These are phyloP conservation scores for Laterallus jamaicensis DNA, from an alignment of 2,113 vertebrate genomes.

Conservation along the genomic window DNA sequence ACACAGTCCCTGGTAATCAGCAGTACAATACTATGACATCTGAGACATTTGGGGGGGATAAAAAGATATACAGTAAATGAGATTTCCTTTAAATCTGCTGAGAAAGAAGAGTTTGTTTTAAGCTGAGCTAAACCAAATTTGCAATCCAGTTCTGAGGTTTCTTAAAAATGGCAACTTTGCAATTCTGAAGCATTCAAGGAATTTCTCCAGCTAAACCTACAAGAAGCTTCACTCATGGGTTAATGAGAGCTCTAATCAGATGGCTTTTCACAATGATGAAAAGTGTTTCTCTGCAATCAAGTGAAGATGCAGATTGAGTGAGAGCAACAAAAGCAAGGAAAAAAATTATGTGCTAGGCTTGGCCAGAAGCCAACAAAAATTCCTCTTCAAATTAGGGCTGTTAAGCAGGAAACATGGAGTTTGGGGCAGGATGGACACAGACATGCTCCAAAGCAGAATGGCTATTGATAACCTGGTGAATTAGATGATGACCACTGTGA, in stretches of 20 bases:
- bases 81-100: constrained; percentile 14
- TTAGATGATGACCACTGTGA: constrained; percentile 33
- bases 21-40: not conserved
- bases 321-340: not conserved
- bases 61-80: not conserved
- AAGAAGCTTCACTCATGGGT: constrained; percentile 31
- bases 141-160: constrained; percentile 1
- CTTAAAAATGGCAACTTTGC: constrained; percentile 33
- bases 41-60: not conserved
- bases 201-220: constrained; percentile 46
- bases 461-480: not conserved
- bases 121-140: constrained; percentile 15
- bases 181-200: constrained; percentile 62
- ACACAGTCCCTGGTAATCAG: not conserved
- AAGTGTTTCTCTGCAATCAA: constrained; percentile 65
- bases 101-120: constrained; percentile 18
- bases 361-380: constrained; percentile 40
- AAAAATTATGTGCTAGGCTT: constrained; percentile 1
- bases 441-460: not conserved
- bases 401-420: not conserved
- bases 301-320: constrained; percentile 27
- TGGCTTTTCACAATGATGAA: constrained; percentile 63
- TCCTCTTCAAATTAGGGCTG: not conserved
- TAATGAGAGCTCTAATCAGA: constrained; percentile 70
- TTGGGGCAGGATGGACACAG: not conserved